Conservation (phyloP, 1,140 invertebrate species). For the Ceratina australensis region DNA sequence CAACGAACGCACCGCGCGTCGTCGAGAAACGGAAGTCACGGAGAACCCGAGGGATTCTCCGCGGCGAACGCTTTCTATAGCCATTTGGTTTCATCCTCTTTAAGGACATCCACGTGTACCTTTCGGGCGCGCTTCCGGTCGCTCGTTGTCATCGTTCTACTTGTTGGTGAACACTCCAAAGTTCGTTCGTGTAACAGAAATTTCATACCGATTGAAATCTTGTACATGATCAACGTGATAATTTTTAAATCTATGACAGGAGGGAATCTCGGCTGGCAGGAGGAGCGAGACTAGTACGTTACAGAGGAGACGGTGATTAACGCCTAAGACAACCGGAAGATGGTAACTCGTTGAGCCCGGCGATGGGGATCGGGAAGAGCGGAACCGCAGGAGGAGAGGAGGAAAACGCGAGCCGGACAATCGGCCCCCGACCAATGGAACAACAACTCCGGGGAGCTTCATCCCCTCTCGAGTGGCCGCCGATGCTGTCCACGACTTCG, state of each 20-base stretch:
- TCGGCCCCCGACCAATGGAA: slow-evolving; percentile 62
- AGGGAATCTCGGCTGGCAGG: too few relatives aligned
- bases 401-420: slow-evolving; percentile 45
- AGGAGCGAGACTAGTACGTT: not conserved
- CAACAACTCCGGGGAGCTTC: slow-evolving; percentile 57
- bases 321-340: slow-evolving; percentile 42
- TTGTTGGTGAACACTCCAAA: not conserved
- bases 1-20: slow-evolving; percentile 40
- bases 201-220: too few relatives aligned
- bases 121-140: slow-evolving; percentile 38
- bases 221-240: too few relatives aligned
- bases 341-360: slow-evolving; percentile 40
- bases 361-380: slow-evolving; percentile 29
- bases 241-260: too few relatives aligned
- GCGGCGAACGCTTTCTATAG: slow-evolving; percentile 16
- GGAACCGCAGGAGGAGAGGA: slow-evolving; percentile 40
- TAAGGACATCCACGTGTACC: not conserved
- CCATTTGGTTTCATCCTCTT: slow-evolving; percentile 23
- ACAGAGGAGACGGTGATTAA: slow-evolving; percentile 58
- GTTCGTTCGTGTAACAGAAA: too few relatives aligned
- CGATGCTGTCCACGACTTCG: slow-evolving; percentile 35
- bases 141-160: not conserved
- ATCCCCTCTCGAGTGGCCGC: slow-evolving; percentile 64
- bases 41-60: slow-evolving; percentile 33
- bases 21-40: slow-evolving; percentile 72